Evolutionary conservation across 2,113 vertebrate species (phyloP).

Genomic region (Engystomops pustulosus): DNA sequence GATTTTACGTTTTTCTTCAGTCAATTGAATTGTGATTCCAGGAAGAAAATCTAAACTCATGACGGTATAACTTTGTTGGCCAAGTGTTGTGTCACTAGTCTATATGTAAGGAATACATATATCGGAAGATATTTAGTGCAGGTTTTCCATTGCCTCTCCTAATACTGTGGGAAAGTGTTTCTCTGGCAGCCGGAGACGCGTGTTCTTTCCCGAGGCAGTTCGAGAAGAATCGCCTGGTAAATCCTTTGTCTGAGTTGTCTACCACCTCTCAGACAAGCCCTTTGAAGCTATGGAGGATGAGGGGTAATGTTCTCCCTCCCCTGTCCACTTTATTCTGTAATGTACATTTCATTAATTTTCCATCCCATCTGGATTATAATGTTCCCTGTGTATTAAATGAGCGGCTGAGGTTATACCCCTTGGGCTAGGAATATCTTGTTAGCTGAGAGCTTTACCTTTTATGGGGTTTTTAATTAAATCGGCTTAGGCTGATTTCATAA

Average conservation of each 20-base stretch:
- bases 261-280: background rate
- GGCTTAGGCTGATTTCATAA: slow-evolving; percentile 40
- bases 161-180: background rate
- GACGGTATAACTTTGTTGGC: too few relatives aligned
- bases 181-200: background rate
- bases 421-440: slow-evolving; percentile 36
- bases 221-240: background rate
- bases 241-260: background rate
- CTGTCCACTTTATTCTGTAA: slow-evolving; percentile 6
- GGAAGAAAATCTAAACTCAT: too few relatives aligned
- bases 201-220: background rate
- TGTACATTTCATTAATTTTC: slow-evolving; percentile 47
- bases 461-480: slow-evolving; percentile 56
- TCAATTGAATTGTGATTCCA: too few relatives aligned
- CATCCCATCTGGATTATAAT: slow-evolving; percentile 48
- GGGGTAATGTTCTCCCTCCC: background rate
- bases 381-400: slow-evolving; percentile 21
- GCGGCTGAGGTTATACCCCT: background rate
- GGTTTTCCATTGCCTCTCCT: background rate
- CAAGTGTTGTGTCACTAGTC: too few relatives aligned
- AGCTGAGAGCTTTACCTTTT: slow-evolving; percentile 50
- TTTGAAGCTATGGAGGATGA: background rate
- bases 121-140: too few relatives aligned
- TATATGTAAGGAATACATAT: too few relatives aligned
- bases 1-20: too few relatives aligned